phyloP scores from a whole-genome alignment of 1,140 invertebrate genomes.

The Drosophila auraria region DNA sequence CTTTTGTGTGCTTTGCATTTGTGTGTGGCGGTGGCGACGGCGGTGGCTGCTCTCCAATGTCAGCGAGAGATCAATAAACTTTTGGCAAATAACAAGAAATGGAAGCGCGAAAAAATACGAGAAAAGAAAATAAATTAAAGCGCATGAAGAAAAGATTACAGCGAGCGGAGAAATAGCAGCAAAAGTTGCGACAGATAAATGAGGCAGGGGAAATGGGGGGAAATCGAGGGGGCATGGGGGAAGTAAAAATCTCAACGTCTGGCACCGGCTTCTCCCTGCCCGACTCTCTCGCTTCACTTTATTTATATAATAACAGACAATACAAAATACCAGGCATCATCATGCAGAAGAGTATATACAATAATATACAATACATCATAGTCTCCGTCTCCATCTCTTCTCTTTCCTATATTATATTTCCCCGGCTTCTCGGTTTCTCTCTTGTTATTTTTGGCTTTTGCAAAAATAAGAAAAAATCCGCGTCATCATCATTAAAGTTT shows the following conservation, averaged over 20 bases:
- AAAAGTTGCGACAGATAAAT: slow-evolving; percentile 34
- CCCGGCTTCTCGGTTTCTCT: slow-evolving; percentile 22
- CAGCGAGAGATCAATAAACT: slow-evolving; percentile 78
- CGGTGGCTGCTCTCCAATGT: slow-evolving; percentile 47
- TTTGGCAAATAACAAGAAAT: slow-evolving; percentile 83
- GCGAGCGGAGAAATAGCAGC: slow-evolving; percentile 50
- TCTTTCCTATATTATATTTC: slow-evolving; percentile 20
- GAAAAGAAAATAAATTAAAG: slow-evolving; percentile 80
- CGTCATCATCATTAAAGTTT: slow-evolving; percentile 76
- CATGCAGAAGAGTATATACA: slow-evolving; percentile 4
- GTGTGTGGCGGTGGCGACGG: slow-evolving; percentile 7
- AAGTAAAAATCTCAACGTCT: slow-evolving; percentile 57
- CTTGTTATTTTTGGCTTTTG: slow-evolving; percentile 64
- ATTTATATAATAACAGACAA: slow-evolving; percentile 59
- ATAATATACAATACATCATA: slow-evolving; percentile 41
- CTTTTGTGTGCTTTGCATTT: slow-evolving; percentile 29
- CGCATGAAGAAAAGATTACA: slow-evolving; percentile 74
- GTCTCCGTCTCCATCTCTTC: neutral
- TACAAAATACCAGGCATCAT: slow-evolving; percentile 8
- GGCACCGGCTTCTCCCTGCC: slow-evolving; percentile 33
- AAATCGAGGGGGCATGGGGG: slow-evolving; percentile 20
- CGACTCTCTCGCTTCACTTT: slow-evolving; percentile 3
- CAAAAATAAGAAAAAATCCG: slow-evolving; percentile 46
- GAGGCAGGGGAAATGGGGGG: neutral
- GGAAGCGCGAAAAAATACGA: slow-evolving; percentile 53